Evolutionary conservation across 1,140 invertebrate genomes (phyloP).

Genomic region (Leptinotarsa lineolata): DNA sequence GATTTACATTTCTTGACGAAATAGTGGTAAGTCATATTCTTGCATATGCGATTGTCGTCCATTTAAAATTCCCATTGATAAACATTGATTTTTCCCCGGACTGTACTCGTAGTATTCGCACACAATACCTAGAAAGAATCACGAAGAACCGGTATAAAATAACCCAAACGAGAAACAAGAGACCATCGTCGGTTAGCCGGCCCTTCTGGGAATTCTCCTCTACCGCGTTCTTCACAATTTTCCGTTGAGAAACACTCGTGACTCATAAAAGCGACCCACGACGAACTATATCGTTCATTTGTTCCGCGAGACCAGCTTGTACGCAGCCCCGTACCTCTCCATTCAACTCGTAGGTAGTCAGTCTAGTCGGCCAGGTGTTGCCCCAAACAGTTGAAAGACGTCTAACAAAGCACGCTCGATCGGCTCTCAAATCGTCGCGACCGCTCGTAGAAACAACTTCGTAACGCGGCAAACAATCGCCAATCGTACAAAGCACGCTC

Average conservation of each 20-base stretch:
- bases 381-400: not conserved
- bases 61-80: too few relatives aligned
- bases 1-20: too few relatives aligned
- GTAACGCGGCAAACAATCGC: not conserved
- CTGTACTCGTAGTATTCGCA: too few relatives aligned
- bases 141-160: too few relatives aligned
- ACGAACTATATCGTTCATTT: constrained; percentile 3
- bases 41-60: too few relatives aligned
- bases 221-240: constrained; percentile 4
- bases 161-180: too few relatives aligned
- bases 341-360: not conserved
- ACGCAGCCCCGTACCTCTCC: not conserved
- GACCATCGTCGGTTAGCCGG: not conserved
- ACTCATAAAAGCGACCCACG: constrained; percentile 18
- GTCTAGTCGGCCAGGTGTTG: constrained; percentile 16
- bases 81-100: too few relatives aligned
- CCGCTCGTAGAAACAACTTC: not conserved
- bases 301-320: not conserved
- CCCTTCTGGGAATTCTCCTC: constrained; percentile 23
- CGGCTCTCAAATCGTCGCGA: not conserved
- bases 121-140: too few relatives aligned
- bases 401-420: not conserved
- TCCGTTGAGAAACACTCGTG: constrained; percentile 17
- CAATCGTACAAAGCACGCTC: not conserved
- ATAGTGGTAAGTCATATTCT: too few relatives aligned